Base-by-base conservation (phyloP, 2,113 vertebrate genomes). In the Corynorhinus townsendii region DNA sequence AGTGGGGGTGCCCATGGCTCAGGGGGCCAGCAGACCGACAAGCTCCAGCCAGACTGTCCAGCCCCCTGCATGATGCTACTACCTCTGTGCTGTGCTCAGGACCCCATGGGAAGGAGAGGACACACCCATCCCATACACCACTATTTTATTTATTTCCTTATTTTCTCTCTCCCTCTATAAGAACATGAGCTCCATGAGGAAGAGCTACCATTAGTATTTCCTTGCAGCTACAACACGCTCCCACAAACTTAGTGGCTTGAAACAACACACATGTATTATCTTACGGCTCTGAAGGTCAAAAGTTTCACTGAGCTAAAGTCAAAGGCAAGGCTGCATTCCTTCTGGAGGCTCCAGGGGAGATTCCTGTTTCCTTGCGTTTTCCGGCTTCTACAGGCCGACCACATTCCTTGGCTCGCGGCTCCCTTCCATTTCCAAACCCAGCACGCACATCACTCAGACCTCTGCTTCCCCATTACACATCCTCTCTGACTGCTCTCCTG, bases 391-490 rank as follows among this genome's bases (percentile, higher is more conserved):
- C 5, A 88, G 62, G 83, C 22, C 12, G 10, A 49, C 49, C 16
- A 1, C 24, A 40, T 1, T 19, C 40, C 7, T 52, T n/a, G 72
- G 45, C 75, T 16, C 15, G 0, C 9, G 14, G 33, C 40, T 28
- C n/a, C 54, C 24, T 33, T 73, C 86, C 59, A 15, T 71, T 62
- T 38, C 84, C 87, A 64, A 64, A 90, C 66, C 33, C 56, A 33
- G 69, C 12, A 9, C 5, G 47, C 40, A 2, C 33, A 3, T 28
- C 62, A 1, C 68, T 26, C 14, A 8, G 38, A 64, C 62, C 68
- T n/a, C 59, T 11, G 17, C 28, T 69, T 82, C 10, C 0, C 11
- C 7, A 45, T 7, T 14, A 2, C 7, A 4, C 0, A 12, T 59
- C 38, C 76, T 66, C 11, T n/a, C 83, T 49, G 30, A 3, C 40